Evolutionary conservation across 2,888 invertebrate species (phyloP), one percentile per base, ranked within the genome.

Genomic region (Cybosia mesomella): DNA sequence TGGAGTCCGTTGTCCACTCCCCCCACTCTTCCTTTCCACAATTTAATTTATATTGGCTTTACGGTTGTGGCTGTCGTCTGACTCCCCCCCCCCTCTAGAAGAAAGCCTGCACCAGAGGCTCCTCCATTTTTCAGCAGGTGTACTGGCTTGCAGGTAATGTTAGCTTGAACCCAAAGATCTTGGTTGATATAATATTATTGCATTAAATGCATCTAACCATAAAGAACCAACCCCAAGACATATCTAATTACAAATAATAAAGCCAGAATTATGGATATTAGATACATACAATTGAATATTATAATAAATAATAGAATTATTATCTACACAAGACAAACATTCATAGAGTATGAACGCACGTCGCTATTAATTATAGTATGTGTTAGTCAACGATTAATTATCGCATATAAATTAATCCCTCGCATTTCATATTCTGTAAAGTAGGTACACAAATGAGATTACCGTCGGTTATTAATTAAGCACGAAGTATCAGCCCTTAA

Each of bases 311-410:
- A 65, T 66, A 58, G 34, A 54, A 75, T 73, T 67, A 72, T 18
- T 28, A 62, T 62, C 62, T 49, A 67, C 13, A 72, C 57, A 64
- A 74, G 62, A 73, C 58, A 64, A 68, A 72, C 69, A 75, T 68
- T 75, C 70, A 66, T 60, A 55, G 67, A 60, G 60, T 53, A 75
- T 58, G 75, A 68, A 74, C 76, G 66, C 77, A 78, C 73, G 74
- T 79, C 81, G 71, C 62, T 69, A 74, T 72, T 82, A 83, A 85
- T 83, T 79, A 83, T 75, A 71, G 75, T 82, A 74, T 75, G 70
- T 72, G 73, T 81, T 80, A 77, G 77, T 75, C 66, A 53, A 70
- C 74, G 72, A 83, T 83, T 83, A 79, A 80, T 81, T 79, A 81
- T 73, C 69, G 67, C 71, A 62, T 72, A 79, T 78, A 81, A 84